Evolutionary conservation across 2,888 invertebrate genomes (phyloP).

Genomic region (Chloroclystis v-ata): DNA sequence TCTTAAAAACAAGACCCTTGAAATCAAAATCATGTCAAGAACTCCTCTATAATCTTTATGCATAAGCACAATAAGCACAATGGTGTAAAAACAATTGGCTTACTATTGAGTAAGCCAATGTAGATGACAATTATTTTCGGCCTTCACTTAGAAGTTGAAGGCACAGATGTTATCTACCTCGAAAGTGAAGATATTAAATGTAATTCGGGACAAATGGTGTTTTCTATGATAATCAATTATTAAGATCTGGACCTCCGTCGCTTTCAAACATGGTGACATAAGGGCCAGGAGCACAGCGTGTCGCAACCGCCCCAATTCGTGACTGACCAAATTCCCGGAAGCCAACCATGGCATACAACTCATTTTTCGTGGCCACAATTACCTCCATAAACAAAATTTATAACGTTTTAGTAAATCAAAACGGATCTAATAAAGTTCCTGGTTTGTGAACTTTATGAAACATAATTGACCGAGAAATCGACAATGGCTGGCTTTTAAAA

Average conservation of each 20-base stretch:
- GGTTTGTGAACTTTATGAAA: too few species aligned
- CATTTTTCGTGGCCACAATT: slow-evolving; percentile 58
- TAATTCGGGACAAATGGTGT: too few species aligned
- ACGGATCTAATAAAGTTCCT: too few species aligned
- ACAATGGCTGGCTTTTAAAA: too few species aligned
- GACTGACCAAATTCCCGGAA: slow-evolving; percentile 69
- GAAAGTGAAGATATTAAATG: too few species aligned
- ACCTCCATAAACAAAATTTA: slow-evolving; percentile 36
- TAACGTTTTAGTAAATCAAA: slow-evolving; percentile 1
- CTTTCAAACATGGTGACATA: slow-evolving; percentile 47
- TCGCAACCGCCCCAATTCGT: slow-evolving; percentile 57
- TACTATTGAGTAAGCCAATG: too few species aligned
- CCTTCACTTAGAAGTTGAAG: slow-evolving; percentile 14
- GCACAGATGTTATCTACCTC: too few species aligned
- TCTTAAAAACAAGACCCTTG: too few species aligned
- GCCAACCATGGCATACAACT: slow-evolving; percentile 56
- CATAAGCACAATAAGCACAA: slow-evolving; percentile 27
- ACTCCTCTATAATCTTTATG: slow-evolving; percentile 35
- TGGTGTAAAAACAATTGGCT: slow-evolving; percentile 23
- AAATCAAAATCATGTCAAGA: slow-evolving; percentile 57
- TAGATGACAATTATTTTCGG: slow-evolving; percentile 31
- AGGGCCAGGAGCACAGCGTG: slow-evolving; percentile 42
- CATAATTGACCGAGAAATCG: too few species aligned
- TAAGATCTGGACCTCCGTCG: too few species aligned
- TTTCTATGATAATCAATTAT: too few species aligned